Conservation (phyloP, 2,113 vertebrate genomes). For the Oxyura jamaicensis region DNA sequence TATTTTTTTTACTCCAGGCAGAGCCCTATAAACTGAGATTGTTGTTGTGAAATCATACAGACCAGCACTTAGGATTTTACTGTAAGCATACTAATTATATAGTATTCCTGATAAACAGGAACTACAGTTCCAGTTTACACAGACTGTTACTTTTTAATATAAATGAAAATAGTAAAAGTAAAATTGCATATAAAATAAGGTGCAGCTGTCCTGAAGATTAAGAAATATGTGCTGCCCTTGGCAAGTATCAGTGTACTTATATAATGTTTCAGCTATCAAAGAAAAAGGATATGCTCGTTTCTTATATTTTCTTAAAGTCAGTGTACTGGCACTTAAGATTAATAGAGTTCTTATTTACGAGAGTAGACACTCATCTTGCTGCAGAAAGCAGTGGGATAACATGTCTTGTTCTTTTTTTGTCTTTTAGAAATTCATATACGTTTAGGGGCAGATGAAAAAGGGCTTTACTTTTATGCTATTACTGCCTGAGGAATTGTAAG, state of each 20-base stretch:
- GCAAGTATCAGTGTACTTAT: background rate
- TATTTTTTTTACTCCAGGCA: background rate
- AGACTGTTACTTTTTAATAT: background rate
- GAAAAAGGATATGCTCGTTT: background rate
- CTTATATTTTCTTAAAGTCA: background rate
- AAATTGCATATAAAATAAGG: background rate
- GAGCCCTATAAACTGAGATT: background rate
- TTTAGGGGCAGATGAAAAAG: background rate
- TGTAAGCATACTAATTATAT: background rate
- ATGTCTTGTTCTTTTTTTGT: background rate
- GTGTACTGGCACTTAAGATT: background rate
- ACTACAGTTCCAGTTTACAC: background rate
- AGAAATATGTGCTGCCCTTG: background rate
- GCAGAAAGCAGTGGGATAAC: background rate
- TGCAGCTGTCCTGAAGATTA: background rate
- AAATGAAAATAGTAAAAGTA: too few relatives aligned
- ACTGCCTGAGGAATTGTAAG: conserved; percentile 2
- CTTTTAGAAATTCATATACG: background rate
- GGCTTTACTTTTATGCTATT: conserved; percentile 32
- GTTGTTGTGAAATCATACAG: background rate
- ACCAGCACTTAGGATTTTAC: background rate
- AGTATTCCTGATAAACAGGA: background rate
- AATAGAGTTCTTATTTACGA: background rate
- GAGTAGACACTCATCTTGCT: background rate
- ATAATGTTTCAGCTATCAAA: background rate